phyloP scores from a whole-genome alignment of 1,140 invertebrate species.

The Wasmannia auropunctata region DNA sequence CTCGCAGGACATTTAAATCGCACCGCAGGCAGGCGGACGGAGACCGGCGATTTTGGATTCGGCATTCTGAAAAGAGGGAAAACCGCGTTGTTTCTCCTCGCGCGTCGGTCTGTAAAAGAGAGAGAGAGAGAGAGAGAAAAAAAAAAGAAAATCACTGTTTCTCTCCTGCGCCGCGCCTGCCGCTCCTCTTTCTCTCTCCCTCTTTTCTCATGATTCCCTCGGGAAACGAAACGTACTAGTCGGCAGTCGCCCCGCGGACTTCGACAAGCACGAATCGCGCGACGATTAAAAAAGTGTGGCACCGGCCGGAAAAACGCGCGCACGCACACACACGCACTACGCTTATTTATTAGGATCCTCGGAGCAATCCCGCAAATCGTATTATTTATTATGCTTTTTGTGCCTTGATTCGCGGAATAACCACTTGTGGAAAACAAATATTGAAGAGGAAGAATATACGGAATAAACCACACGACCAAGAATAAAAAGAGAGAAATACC shows the following conservation, averaged over 20 bases:
- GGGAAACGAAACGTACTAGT: constrained; percentile 32
- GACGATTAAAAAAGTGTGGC: constrained; percentile 36
- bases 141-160: not conserved
- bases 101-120: not conserved
- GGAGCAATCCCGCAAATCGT: not conserved
- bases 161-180: not conserved
- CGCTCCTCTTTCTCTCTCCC: not conserved
- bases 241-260: not conserved
- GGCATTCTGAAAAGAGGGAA: not conserved
- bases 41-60: not conserved
- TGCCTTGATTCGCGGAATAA: constrained; percentile 24
- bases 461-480: not conserved
- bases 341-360: constrained; percentile 67
- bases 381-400: constrained; percentile 49
- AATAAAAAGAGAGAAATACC: not conserved
- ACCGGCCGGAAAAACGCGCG: not conserved
- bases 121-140: not conserved
- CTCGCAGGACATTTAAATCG: constrained; percentile 71
- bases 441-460: not conserved
- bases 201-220: not conserved
- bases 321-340: constrained; percentile 19
- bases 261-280: constrained; percentile 28
- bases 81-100: constrained; percentile 25
- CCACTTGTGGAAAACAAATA: constrained; percentile 9
- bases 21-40: constrained; percentile 19